Conservation (phyloP, 2,113 vertebrate species). For the Hucho hucho region DNA sequence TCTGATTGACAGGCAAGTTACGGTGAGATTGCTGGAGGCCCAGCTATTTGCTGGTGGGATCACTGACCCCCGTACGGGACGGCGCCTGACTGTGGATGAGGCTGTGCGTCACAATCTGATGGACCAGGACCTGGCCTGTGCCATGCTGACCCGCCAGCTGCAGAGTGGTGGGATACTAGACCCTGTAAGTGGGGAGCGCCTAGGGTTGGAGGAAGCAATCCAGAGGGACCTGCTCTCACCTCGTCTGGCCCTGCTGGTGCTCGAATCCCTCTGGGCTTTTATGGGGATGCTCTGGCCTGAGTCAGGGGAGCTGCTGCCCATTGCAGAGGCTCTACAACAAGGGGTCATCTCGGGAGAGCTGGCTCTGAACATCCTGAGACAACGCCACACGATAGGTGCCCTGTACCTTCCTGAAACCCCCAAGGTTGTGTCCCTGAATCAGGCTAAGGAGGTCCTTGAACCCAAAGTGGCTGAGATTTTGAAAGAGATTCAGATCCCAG, state of each 20-base stretch:
- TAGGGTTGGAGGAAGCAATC: slow-evolving; percentile 83
- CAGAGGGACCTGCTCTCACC: slow-evolving; percentile 77
- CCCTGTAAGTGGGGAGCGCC: slow-evolving; percentile 72
- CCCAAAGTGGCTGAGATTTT: slow-evolving; percentile 67
- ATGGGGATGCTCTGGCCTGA: slow-evolving; percentile 88
- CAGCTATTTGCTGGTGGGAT: slow-evolving; percentile 94
- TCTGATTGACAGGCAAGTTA: slow-evolving; percentile 84
- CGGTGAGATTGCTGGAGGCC: slow-evolving; percentile 82
- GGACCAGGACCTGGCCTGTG: slow-evolving; percentile 86
- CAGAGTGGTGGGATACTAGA: slow-evolving; percentile 85
- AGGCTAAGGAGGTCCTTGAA: slow-evolving; percentile 73
- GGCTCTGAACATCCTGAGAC: slow-evolving; percentile 73
- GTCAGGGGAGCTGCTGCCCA: slow-evolving; percentile 81
- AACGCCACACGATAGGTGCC: slow-evolving; percentile 75
- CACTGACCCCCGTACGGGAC: slow-evolving; percentile 87
- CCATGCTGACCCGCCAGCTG: slow-evolving; percentile 83
- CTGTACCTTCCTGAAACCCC: slow-evolving; percentile 81
- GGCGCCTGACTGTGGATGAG: slow-evolving; percentile 81
- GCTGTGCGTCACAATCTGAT: slow-evolving; percentile 81
- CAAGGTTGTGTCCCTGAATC: slow-evolving; percentile 77
- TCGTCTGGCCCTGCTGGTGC: slow-evolving; percentile 76
- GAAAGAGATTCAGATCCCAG: slow-evolving; percentile 75
- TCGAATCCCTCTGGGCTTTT: slow-evolving; percentile 86
- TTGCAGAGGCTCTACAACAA: slow-evolving; percentile 83
- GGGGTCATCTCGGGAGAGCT: slow-evolving; percentile 82